Evolutionary conservation across 2,797 vertebrate genomes (phyloP), one percentile per base, ranked within the genome.

Genomic region (Gobio occitaniae): DNA sequence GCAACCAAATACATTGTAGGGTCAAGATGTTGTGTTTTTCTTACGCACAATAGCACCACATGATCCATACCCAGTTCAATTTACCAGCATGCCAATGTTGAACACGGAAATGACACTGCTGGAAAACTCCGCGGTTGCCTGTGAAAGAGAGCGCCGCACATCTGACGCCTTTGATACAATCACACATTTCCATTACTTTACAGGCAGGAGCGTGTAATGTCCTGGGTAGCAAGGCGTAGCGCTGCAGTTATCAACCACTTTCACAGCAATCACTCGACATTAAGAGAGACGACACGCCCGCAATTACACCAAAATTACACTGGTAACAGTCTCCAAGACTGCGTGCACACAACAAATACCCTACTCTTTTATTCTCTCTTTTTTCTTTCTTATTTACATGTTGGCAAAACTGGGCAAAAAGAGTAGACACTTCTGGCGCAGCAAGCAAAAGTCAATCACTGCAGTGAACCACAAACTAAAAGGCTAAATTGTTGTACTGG

Each of bases 231-330:
- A 87, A 84, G 86, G 69, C 81, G 50, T 86, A 72, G 83, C 61
- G 3, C 87, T 70, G 86, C 85, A 89, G 81, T 89, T 89, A 89
- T 88, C 69, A 83, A 78, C 80, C 81, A 88, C 89, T 88, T 89
- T 86, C 86, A 87, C 84, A 81, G 86, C 83, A 86, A 89, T 90
- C 85, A 88, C 69, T 71, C 3, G 47, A 86, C 78, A 83, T 90
- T 89, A 87, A 86, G 69, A 84, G 74, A 44, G 48, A 78, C 80
- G 56, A 85, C 77, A 86, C 65, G 75, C 76, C 66, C 2, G 32
- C 81, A 87, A 84, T 86, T 84, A 86, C 61, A 48, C n/a, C 68
- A 80, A 74, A 84, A 80, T 88, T 85, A 69, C 82, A 38, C 54
- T 76, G 78, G 78, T 68, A 76, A 47, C 69, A 71, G 63, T 6